A percentile compares a stretch with the other conserved stretches of the same genome.
These are phyloP conservation scores for Bellardia pandia DNA, from an alignment of 2,888 invertebrate genomes.

Conservation along the genomic window DNA sequence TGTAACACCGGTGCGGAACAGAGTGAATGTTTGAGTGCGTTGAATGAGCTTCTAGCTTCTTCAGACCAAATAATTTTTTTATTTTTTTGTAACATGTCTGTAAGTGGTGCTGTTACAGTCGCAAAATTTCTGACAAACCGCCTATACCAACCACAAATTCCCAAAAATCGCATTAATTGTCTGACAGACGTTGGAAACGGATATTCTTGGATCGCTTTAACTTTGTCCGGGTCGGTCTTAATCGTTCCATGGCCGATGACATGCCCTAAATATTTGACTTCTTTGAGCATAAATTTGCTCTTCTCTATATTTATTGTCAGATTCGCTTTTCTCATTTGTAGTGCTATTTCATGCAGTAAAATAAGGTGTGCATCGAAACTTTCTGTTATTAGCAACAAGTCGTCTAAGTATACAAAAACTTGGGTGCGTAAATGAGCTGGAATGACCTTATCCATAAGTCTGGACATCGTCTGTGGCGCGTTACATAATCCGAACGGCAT, in stretches of 20 bases:
- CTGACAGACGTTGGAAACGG: constrained; percentile 14
- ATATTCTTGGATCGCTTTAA: constrained; percentile 1
- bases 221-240: constrained; percentile 18
- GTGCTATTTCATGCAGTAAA: not conserved
- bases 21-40: not conserved
- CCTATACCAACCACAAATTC: constrained; percentile 28
- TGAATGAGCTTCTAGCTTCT: constrained; percentile 9
- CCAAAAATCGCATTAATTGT: constrained; percentile 21
- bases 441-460: constrained; percentile 24
- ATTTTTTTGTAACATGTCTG: constrained; percentile 27
- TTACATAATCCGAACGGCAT: not conserved
- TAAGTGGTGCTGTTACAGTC: constrained; percentile 7
- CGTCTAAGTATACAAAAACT: not conserved
- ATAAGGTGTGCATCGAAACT: not conserved
- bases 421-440: constrained; percentile 1
- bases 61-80: constrained; percentile 4
- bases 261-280: constrained; percentile 17
- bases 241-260: not conserved
- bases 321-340: constrained; percentile 18
- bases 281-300: not conserved
- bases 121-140: constrained; percentile 22
- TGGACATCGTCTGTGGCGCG: not conserved
- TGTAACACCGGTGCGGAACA: no score
- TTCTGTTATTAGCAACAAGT: constrained; percentile 6
- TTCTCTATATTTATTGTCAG: no score